Conservation (phyloP, 2,113 vertebrate species). For the Phoenicopterus ruber region DNA sequence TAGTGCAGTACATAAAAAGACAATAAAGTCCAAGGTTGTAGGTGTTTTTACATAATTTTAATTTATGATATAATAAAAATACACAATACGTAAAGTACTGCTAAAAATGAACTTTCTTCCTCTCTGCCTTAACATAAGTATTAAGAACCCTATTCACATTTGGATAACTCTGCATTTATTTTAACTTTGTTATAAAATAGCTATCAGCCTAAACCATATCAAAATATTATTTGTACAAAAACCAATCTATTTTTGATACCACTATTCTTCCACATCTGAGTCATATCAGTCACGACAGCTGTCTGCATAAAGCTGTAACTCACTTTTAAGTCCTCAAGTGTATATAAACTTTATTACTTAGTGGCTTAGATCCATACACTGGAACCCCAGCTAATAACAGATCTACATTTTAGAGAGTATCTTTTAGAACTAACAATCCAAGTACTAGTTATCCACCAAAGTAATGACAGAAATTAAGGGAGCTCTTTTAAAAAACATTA, state of each 20-base stretch:
- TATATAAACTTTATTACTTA: not conserved
- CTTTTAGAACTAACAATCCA: not conserved
- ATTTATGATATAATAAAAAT: constrained; percentile 44
- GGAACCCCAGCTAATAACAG: not conserved
- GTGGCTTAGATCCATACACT: not conserved
- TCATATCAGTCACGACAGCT: not conserved
- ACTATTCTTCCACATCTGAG: not conserved
- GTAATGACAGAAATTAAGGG: not conserved
- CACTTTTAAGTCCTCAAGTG: not conserved
- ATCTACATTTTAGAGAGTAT: not conserved
- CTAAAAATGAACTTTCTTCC: constrained; percentile 1
- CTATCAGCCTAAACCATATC: not conserved
- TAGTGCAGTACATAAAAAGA: constrained; percentile 18
- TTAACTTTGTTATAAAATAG: not conserved
- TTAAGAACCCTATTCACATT: not conserved
- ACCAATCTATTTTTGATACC: not conserved
- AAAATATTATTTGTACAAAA: not conserved
- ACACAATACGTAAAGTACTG: not conserved
- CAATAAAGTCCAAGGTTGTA: not conserved
- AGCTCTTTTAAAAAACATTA: not conserved
- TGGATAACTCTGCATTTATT: not conserved
- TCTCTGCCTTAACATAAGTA: not conserved
- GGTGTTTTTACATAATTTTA: constrained; percentile 31
- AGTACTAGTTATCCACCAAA: not conserved
- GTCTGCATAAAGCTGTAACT: not conserved